Evolutionary conservation across 2,888 invertebrate genomes (phyloP).

Genomic region (Hesperia comma): DNA sequence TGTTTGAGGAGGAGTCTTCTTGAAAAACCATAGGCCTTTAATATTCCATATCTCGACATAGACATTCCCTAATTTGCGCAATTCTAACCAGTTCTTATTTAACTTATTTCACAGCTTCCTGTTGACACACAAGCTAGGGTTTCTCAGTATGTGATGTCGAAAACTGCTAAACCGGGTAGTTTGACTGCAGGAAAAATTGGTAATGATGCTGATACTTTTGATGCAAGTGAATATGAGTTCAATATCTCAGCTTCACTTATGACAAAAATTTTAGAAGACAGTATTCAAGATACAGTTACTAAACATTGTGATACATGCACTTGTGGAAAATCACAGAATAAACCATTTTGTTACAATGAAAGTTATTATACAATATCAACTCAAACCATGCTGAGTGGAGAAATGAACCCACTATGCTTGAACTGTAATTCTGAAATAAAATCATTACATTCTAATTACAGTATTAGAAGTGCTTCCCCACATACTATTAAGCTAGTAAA

Average conservation of each 20-base stretch:
- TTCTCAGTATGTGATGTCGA: conserved; percentile 88
- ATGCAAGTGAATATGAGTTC: conserved; percentile 85
- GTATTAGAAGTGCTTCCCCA: conserved; percentile 70
- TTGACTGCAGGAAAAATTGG: conserved; percentile 74
- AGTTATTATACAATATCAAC: conserved; percentile 85
- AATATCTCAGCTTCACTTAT: conserved; percentile 94
- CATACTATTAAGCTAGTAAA: conserved; percentile 65
- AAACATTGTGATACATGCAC: conserved; percentile 94
- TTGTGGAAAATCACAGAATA: conserved; percentile 84
- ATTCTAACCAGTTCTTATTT: background rate
- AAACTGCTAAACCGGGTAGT: conserved; percentile 73
- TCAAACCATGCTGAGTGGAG: conserved; percentile 82
- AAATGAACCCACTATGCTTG: conserved; percentile 82
- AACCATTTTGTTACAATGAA: conserved; percentile 81
- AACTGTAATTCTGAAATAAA: conserved; percentile 85
- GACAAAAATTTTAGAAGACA: conserved; percentile 95
- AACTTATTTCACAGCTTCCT: conserved; percentile 87
- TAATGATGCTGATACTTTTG: conserved; percentile 75
- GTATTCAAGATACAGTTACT: conserved; percentile 91
- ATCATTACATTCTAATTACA: conserved; percentile 70
- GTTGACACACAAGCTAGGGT: conserved; percentile 96
- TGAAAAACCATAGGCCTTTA: no score
- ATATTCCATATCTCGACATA: no score
- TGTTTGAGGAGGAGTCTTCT: no score
- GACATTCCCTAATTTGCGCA: no score